Percentiles rank a stretch among this genome's conserved stretches.
These are phyloP conservation scores for Zaprionus nigranus DNA, from an alignment of 1,140 invertebrate genomes.

Conservation along the genomic window DNA sequence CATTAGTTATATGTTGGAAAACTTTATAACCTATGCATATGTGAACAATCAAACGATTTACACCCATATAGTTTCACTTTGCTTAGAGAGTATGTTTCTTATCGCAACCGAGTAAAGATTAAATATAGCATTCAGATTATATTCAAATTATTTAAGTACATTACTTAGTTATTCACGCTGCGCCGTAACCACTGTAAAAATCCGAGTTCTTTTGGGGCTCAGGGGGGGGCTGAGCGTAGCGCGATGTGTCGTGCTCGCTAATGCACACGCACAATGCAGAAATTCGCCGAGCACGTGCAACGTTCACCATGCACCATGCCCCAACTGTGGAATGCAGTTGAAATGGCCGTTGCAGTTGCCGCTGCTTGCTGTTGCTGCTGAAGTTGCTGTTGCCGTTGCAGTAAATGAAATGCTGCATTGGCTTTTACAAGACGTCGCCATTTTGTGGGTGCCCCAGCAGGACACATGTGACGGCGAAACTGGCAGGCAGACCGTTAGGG, in stretches of 20 bases:
- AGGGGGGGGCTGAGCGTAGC: slow-evolving; percentile 4
- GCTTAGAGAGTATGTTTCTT: too few relatives aligned
- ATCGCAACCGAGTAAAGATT: too few relatives aligned
- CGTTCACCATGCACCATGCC: slow-evolving; percentile 39
- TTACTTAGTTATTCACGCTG: too few relatives aligned
- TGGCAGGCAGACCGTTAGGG: background rate
- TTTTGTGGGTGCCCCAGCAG: slow-evolving; percentile 62
- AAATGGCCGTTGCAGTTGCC: slow-evolving; percentile 24
- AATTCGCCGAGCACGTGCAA: slow-evolving; percentile 59
- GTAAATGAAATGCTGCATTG: slow-evolving; percentile 73
- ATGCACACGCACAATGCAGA: slow-evolving; percentile 75
- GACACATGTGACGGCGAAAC: slow-evolving; percentile 14
- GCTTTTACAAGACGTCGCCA: slow-evolving; percentile 63
- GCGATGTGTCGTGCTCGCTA: slow-evolving; percentile 53
- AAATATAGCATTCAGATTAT: too few relatives aligned
- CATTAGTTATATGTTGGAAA: too few relatives aligned
- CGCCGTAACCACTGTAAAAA: background rate
- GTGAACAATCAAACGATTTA: too few relatives aligned
- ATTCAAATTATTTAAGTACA: too few relatives aligned
- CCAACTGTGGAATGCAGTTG: slow-evolving; percentile 46
- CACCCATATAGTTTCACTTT: too few relatives aligned
- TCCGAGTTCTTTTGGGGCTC: background rate
- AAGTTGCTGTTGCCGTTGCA: slow-evolving; percentile 40
- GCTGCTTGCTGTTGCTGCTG: slow-evolving; percentile 9
- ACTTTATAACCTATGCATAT: too few relatives aligned